Conservation (phyloP, 2,888 invertebrate species). For the Archaeoteleia sp. region DNA sequence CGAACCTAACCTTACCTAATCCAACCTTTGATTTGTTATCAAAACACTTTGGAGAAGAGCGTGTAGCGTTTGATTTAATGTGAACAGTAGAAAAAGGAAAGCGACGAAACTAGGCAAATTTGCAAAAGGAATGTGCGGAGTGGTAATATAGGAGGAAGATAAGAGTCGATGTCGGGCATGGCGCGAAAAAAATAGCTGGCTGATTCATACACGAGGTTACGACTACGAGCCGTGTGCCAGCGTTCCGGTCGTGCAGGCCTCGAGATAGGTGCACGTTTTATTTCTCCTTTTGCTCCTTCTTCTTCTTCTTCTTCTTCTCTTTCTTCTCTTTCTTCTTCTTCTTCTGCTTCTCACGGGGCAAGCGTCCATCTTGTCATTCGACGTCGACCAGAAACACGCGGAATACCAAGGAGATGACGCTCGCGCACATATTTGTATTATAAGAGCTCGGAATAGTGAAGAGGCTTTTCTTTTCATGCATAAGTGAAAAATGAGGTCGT, state of each 20-base stretch:
- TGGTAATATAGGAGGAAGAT: conserved; percentile 14
- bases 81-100: conserved; percentile 15
- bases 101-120: conserved; percentile 11
- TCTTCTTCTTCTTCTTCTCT: conserved; percentile 18
- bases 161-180: conserved; percentile 51
- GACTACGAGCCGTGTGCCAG: conserved; percentile 53
- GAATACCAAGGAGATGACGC: conserved; percentile 50
- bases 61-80: too few relatives aligned
- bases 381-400: conserved; percentile 43
- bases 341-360: conserved; percentile 31
- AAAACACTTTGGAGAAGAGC: too few relatives aligned
- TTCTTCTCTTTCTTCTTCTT: conserved; percentile 13
- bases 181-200: conserved; percentile 63
- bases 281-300: conserved; percentile 29
- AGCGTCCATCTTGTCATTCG: conserved; percentile 47
- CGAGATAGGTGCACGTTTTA: conserved; percentile 57
- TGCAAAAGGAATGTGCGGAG: conserved; percentile 17
- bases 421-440: conserved; percentile 39
- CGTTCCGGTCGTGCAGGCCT: conserved; percentile 55
- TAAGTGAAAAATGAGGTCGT: conserved; percentile 25
- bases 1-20: too few relatives aligned
- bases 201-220: conserved; percentile 67
- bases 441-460: conserved; percentile 28
- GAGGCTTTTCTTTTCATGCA: conserved; percentile 21
- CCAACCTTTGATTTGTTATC: too few relatives aligned